Conservation (phyloP, 2,113 vertebrate genomes). For the Turdus rufiventris region DNA sequence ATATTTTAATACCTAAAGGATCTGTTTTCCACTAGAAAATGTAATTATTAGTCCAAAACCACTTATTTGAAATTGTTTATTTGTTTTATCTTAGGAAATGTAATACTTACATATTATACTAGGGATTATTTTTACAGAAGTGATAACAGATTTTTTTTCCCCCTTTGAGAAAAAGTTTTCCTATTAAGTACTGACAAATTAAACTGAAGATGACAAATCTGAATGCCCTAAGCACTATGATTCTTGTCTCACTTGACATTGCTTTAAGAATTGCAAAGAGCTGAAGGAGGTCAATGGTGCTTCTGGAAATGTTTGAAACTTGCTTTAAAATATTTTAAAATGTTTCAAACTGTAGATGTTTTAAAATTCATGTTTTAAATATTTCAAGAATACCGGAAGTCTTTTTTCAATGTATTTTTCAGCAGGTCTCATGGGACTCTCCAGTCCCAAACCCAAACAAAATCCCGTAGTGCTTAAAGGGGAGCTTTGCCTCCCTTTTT, state of each 20-base stretch:
- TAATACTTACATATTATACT: not conserved
- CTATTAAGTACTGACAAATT: not conserved
- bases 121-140: not conserved
- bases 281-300: not conserved
- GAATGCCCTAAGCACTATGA: not conserved
- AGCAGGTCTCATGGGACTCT: not conserved
- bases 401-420: not conserved
- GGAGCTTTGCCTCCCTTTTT: not conserved
- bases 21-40: not conserved
- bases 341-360: not conserved
- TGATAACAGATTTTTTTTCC: not conserved
- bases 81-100: not conserved
- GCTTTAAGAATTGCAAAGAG: not conserved
- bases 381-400: not conserved
- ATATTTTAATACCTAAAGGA: not conserved
- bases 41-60: not conserved
- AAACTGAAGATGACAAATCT: not conserved
- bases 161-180: not conserved
- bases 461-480: not conserved
- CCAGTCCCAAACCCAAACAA: not conserved
- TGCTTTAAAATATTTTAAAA: not conserved
- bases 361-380: not conserved
- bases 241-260: not conserved
- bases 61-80: not conserved
- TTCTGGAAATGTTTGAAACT: not conserved